phyloP scores from a whole-genome alignment of 2,113 vertebrate species.

The Tetrao urogallus region DNA sequence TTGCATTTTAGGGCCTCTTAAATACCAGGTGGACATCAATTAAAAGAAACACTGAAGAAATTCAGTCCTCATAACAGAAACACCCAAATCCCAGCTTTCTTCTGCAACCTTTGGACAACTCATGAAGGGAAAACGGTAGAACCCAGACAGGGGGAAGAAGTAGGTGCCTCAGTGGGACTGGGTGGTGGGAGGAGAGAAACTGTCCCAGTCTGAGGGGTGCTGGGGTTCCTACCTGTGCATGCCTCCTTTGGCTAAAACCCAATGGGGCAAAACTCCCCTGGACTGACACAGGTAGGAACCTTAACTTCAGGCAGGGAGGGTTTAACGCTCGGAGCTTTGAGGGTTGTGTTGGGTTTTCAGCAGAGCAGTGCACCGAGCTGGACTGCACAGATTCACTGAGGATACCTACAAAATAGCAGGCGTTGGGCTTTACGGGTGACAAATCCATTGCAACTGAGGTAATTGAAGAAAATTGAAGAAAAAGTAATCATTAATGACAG shows the following conservation, averaged over 20 bases:
- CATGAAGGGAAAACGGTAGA: not conserved
- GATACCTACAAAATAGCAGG: not conserved
- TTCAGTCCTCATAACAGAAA: not conserved
- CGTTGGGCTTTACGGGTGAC: not conserved
- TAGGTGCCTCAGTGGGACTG: not conserved
- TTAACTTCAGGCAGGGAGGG: not conserved
- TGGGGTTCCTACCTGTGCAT: not conserved
- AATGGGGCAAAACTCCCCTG: too few species aligned
- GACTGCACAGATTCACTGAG: not conserved
- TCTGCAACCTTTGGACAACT: not conserved
- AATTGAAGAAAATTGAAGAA: not conserved
- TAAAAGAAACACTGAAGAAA: not conserved
- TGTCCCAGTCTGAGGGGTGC: not conserved
- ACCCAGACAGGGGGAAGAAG: not conserved
- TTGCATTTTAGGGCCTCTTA: not conserved
- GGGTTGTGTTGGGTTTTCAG: not conserved
- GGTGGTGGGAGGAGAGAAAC: not conserved
- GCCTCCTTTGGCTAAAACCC: not conserved
- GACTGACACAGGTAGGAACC: not conserved
- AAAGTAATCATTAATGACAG: not conserved
- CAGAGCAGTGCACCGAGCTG: accelerated
- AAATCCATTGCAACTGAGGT: not conserved
- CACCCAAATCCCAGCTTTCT: not conserved
- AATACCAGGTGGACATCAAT: not conserved
- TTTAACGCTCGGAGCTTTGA: accelerated